Evolutionary conservation across 2,888 invertebrate genomes (phyloP), one percentile per base, ranked within the genome.

Genomic region (Hesperia comma): DNA sequence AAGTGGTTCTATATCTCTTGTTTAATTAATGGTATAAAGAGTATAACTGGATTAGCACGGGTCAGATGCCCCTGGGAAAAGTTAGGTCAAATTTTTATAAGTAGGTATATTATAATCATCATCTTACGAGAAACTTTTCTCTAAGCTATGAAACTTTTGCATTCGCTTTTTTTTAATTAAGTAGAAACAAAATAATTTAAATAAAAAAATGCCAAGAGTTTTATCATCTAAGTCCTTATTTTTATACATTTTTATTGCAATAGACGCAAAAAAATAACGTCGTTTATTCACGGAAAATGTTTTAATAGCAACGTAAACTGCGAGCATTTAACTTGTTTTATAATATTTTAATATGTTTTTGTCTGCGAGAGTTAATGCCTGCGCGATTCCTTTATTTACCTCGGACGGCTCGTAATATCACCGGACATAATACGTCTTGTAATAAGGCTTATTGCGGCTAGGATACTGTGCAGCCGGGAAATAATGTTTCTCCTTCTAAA

Each of bases 371-470:
- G 14, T 49, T 49, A 49, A 60, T 49, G 60, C 60, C 60, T 49
- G 17, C 19, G 15, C 26, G 60, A 60, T 43, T 58, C 43, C 49
- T 60, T 60, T 60, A 60, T 60, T 49, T 60, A 46, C 33, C 60
- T 49, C 60, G n/a, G 60, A 49, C 60, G 46, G 17, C 49, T 12
- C 49, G 49, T 33, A 33, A 60, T 61, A 53, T 53, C 41, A 61
- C 61, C 53, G 53, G 61, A 53, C 53, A 26, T 40, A 53, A 61
- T 61, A 41, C 7, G 37, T 53, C 61, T 53, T 61, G 26, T 61
- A 61, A 61, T 61, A 61, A 61, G 51, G 51, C 61, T 61, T 51
- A 40, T 61, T 61, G 53, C 41, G 51, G 53, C 53, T 41, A 53
- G 40, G 19, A 15, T 19, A 26, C 14, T n/a, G 26, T 46, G 17